Base-by-base conservation (phyloP, 2,113 vertebrate species). In the Clarias magur region DNA sequence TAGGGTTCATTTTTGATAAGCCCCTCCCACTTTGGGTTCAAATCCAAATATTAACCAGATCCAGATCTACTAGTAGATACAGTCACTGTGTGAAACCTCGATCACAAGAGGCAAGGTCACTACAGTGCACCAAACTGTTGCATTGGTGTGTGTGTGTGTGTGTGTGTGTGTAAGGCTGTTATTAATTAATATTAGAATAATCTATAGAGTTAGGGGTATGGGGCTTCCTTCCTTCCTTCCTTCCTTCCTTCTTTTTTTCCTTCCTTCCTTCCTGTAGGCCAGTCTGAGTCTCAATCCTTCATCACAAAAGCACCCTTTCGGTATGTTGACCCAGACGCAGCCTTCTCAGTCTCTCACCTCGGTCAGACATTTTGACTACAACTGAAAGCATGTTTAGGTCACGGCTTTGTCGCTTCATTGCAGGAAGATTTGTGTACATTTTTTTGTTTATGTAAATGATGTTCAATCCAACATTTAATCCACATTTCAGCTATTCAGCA, bases 291-390 rank as follows among this genome's bases (percentile, higher is more conserved):
- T 56, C 3, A 63, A 6, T 48, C 60, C 62, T 56, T 80, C 63
- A n/a, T 57, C 85, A 67, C 15, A 15, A 67, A 67, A 80, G 21
- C n/a, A 16, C 16, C 62, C 42, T 54, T 65, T 54, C 23, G 73
- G 78, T 34, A 34, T 16, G 19, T 76, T 63, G 57, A 27, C 25
- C 27, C n/a, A 25, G 21, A 57, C 15, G 25, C 70, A n/a, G n/a
- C 56, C 23, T 21, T 16, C 62, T 27, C 57, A 9, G 30, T 59
- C 85, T 48, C 53, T 4, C 85, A 81, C n/a, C n/a, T 6, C 78
- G 13, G 16, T 53, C 62, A 60, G 76, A 57, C 48, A 57, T 81
- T 70, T 86, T 48, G 30, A 60, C 85, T 81, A 68, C 53, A 48
- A 59, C 63, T n/a, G 48, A 72, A 57, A 86, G 78, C 65, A 54